phyloP scores from a whole-genome alignment of 2,113 vertebrate genomes.

The Piliocolobus tephrosceles region DNA sequence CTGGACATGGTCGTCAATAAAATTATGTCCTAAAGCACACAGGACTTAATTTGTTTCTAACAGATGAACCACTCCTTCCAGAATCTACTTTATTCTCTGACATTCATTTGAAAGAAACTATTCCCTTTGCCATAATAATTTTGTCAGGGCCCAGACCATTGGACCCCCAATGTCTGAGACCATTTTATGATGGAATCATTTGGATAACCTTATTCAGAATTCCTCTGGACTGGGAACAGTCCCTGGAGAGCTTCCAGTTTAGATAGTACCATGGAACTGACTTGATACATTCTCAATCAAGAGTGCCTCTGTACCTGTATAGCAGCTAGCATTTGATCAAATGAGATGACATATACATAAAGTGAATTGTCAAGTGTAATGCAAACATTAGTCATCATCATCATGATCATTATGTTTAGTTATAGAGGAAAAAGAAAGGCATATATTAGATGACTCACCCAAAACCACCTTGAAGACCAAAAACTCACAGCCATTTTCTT shows the following conservation, averaged over 20 bases:
- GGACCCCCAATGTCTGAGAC: background rate
- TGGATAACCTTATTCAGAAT: background rate
- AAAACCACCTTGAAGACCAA: background rate
- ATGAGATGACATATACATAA: background rate
- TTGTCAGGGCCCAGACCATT: background rate
- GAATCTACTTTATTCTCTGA: background rate
- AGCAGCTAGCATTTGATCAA: background rate
- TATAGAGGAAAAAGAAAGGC: background rate
- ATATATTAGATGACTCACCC: background rate
- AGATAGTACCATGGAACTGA: background rate
- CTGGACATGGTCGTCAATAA: background rate
- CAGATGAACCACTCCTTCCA: background rate
- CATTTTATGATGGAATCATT: background rate
- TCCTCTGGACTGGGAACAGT: background rate
- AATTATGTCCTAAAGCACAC: background rate
- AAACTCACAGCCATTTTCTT: background rate
- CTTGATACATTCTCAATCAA: background rate
- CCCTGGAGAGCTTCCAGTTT: background rate
- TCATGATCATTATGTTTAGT: background rate
- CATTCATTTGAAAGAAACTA: background rate
- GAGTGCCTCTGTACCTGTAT: background rate
- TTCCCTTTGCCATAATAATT: background rate
- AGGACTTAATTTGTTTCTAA: constrained; percentile 47
- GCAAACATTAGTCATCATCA: background rate
- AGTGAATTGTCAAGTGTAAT: background rate